Base-by-base conservation (phyloP, 2,888 invertebrate species). In the Enchytraeus crypticus region DNA sequence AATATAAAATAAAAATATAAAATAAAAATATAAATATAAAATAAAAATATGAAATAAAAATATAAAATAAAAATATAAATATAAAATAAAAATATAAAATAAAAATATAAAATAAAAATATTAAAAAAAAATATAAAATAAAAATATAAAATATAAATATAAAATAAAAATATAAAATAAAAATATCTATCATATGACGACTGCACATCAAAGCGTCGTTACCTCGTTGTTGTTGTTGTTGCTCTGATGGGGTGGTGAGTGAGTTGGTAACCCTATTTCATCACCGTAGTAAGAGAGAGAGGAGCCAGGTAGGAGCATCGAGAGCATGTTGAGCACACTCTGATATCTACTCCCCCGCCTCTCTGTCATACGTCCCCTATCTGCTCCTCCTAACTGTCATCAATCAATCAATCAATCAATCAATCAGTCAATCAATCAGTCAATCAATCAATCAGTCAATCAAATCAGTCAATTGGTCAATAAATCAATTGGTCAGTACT, bases 251-350 rank as follows among this genome's bases (percentile, higher is more conserved):
- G n/a, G n/a, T n/a, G n/a, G n/a, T n/a, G n/a, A n/a, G n/a, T n/a
- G n/a, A n/a, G n/a, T n/a, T n/a, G n/a, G n/a, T n/a, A 90, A 87
- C 21, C 88, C 90, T 56, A 91, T 85, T 82, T 93, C 92, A 76
- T 91, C 90, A 0, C 90, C 92, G 69, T 90, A 88, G 73, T 93
- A 92, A 0, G 90, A 88, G 2, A 92, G 85, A 0, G 90, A 88
- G 11, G 88, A 85, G 51, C 93, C 93, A 1, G 91, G 92, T 58
- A 93, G 80, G 23, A 91, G 75, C 73, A 90, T 81, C 23, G 86
- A 81, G 59, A 95, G 75, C 87, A 92, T 89, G 74, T 90, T 88
- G 72, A 91, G 83, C n/a, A 86, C 84, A 27, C 86, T 85, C 38
- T 86, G 84, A 69, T 87, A 81, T 61, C 84, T 82, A 1, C 76